A percentile compares a stretch with the other conserved stretches of the same genome.
Evolutionary conservation across 2,113 vertebrate species (phyloP).

Genomic region (Prunella himalayana): DNA sequence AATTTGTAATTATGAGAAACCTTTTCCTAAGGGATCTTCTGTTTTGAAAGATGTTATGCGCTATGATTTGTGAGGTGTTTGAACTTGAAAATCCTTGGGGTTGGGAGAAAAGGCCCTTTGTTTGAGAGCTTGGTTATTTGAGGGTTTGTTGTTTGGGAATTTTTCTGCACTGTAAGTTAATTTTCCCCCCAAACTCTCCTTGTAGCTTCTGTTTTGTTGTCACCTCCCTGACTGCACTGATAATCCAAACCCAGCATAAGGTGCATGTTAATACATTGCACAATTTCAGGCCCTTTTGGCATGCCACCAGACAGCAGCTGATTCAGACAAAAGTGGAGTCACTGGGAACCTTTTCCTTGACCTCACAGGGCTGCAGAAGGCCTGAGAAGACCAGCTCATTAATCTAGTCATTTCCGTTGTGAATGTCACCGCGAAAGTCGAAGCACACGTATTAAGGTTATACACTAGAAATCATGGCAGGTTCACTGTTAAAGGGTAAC

Average conservation of each 20-base stretch:
- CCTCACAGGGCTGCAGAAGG: not conserved
- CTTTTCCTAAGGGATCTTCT: constrained; percentile 55
- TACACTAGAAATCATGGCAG: not conserved
- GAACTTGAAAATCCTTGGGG: not conserved
- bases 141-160: not conserved
- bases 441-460: not conserved
- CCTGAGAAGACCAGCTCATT: not conserved
- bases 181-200: not conserved
- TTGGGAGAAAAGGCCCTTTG: not conserved
- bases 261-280: not conserved
- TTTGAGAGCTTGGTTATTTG: not conserved
- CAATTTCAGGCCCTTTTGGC: not conserved
- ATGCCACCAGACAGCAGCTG: not conserved
- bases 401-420: not conserved
- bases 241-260: not conserved
- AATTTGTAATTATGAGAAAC: constrained; percentile 56
- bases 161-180: not conserved
- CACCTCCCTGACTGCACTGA: not conserved
- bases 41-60: constrained; percentile 12
- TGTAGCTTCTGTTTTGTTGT: not conserved
- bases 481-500: not conserved
- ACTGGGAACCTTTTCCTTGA: not conserved
- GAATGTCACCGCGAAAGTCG: not conserved
- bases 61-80: constrained; percentile 4
- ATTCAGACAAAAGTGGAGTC: not conserved